phyloP scores from a whole-genome alignment of 1,140 invertebrate species.

The Ectropis grisescens region DNA sequence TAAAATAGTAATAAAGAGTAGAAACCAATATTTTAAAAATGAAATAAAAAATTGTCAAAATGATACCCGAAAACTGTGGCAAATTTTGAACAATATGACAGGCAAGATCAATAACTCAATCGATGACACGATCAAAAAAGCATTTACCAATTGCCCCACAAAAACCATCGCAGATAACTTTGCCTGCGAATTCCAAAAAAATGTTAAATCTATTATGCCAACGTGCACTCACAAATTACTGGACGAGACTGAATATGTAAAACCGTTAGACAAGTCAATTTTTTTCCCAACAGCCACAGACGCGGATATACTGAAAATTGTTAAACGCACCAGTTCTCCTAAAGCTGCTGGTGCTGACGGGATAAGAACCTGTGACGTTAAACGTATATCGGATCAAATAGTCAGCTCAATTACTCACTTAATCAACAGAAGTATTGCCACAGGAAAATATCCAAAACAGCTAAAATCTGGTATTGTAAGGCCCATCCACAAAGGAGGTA shows the following conservation, averaged over 20 bases:
- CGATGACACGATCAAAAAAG: slow-evolving; percentile 5
- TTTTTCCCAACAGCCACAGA: slow-evolving; percentile 1
- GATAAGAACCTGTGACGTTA: slow-evolving; percentile 9
- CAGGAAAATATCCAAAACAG: slow-evolving; percentile 1
- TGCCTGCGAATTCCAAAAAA: slow-evolving; percentile 5
- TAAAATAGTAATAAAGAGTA: slow-evolving; percentile 4
- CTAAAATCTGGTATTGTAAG: slow-evolving; percentile 8
- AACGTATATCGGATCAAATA: slow-evolving; percentile 6
- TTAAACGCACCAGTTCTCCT: slow-evolving; percentile 3
- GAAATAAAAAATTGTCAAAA: slow-evolving; percentile 5
- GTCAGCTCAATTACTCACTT: slow-evolving; percentile 2
- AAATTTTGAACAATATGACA: slow-evolving; percentile 8
- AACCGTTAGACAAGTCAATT: slow-evolving; percentile 1
- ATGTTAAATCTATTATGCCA: slow-evolving; percentile 3
- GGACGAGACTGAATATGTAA: not conserved
- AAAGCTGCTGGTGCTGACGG: slow-evolving; percentile 8
- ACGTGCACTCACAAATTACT: not conserved
- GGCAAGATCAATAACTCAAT: slow-evolving; percentile 5
- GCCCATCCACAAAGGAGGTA: not conserved
- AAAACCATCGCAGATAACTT: slow-evolving; percentile 6
- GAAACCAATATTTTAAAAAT: slow-evolving; percentile 4
- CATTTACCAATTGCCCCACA: slow-evolving; percentile 4
- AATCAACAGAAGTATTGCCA: slow-evolving; percentile 7
- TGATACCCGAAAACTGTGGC: slow-evolving; percentile 4
- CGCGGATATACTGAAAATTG: slow-evolving; percentile 3